These are phyloP conservation scores for Lithophane semibrunnea DNA, from an alignment of 2,888 invertebrate species.

Conservation along the genomic window DNA sequence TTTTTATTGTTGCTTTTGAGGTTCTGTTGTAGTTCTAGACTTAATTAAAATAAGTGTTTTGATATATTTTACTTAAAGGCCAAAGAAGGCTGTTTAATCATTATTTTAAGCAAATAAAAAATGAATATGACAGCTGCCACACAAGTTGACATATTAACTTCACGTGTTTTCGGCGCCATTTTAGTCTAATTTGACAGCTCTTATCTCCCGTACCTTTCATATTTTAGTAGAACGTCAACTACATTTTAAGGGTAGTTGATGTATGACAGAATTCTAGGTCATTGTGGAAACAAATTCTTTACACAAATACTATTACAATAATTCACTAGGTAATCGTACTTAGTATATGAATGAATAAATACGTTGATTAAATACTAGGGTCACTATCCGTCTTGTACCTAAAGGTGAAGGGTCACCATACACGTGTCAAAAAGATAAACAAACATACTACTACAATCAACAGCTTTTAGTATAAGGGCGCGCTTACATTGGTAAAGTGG, in stretches of 20 bases:
- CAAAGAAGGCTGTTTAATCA: too few species aligned
- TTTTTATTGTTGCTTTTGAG: conserved; percentile 8
- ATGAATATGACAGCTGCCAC: conserved; percentile 23
- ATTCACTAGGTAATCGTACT: conserved; percentile 25
- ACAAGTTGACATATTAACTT: neutral
- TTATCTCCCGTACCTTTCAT: neutral
- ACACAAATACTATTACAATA: neutral
- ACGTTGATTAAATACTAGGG: conserved; percentile 16
- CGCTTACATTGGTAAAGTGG: conserved; percentile 24
- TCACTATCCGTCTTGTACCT: neutral
- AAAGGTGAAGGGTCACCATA: conserved; percentile 4
- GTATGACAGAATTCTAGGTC: neutral
- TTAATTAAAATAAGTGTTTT: conserved; percentile 9
- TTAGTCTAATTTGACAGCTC: conserved; percentile 2
- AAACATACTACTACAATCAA: conserved; percentile 27
- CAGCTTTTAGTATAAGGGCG: neutral
- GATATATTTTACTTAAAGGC: neutral
- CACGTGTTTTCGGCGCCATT: neutral
- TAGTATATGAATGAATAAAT: conserved; percentile 30
- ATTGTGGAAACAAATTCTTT: neutral
- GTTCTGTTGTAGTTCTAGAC: neutral
- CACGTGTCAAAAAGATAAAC: conserved; percentile 25
- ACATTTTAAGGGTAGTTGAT: neutral
- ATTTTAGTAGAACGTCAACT: neutral
- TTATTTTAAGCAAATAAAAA: neutral